A percentile compares a stretch with the other conserved stretches of the same genome.
These are phyloP conservation scores for Athripsodes cinereus DNA, from an alignment of 2,888 invertebrate species.

Conservation along the genomic window DNA sequence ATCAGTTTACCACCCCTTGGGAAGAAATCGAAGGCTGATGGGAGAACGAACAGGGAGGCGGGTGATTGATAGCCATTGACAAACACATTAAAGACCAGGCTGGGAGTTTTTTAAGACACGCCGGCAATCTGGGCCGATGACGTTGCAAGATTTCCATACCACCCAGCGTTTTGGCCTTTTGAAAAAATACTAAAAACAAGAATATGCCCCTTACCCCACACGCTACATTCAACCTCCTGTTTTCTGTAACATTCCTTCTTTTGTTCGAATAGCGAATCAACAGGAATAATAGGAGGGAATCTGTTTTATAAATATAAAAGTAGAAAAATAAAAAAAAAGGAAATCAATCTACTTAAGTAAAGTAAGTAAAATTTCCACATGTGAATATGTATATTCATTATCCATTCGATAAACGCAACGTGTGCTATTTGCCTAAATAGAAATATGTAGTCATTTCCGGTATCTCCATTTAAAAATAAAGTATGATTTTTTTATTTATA, in stretches of 20 bases:
- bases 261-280: slow-evolving; percentile 3
- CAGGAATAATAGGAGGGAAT: not conserved
- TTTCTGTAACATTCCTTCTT: not conserved
- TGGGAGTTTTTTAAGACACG: slow-evolving; percentile 22
- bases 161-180: slow-evolving; percentile 14
- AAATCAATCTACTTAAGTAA: not conserved
- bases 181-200: slow-evolving; percentile 23
- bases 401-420: too few relatives aligned
- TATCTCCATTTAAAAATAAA: too few relatives aligned
- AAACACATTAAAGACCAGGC: slow-evolving; percentile 26
- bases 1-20: slow-evolving; percentile 10
- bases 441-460: too few relatives aligned
- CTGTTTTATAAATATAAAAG: not conserved
- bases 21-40: not conserved
- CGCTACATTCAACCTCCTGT: not conserved
- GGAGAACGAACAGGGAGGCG: not conserved
- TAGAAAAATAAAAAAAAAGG: not conserved
- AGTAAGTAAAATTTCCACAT: too few relatives aligned
- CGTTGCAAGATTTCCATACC: slow-evolving; percentile 25
- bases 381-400: too few relatives aligned
- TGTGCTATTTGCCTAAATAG: too few relatives aligned
- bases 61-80: slow-evolving; percentile 27
- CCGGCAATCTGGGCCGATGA: slow-evolving; percentile 26
- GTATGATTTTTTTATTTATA: too few relatives aligned
- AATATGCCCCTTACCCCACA: slow-evolving; percentile 16